Base-by-base conservation (phyloP, 2,797 vertebrate species). In the Pterois miles region DNA sequence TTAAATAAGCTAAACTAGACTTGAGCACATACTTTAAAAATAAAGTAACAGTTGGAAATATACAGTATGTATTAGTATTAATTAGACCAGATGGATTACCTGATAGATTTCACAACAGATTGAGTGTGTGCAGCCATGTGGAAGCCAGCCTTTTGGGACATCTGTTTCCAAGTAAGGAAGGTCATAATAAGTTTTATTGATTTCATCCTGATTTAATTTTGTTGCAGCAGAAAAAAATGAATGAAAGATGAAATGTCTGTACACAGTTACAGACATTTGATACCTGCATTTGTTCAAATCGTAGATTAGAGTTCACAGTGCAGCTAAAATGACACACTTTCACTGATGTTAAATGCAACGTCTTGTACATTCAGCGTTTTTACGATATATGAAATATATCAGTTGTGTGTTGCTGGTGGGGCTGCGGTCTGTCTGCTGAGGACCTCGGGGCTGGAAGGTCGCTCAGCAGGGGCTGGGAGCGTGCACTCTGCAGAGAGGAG, bases 381-480 rank as follows among this genome's bases (percentile, higher is more conserved):
- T 54, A 64, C 3, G 4, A 65, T 10, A 27, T 56, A n/a, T 20
- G 23, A 66, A 70, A 27, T 29, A 13, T 78, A 62, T 75, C 7
- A 54, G 85, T 18, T 79, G 74, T 57, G 62, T 70, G 68, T 23
- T 48, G 73, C 68, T 25, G 4, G 59, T 43, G 23, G 74, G 65
- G 63, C 63, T 1, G 12, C 22, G 40, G 40, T 68, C 34, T 66
- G 33, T 74, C 56, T 69, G 68, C 54, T 14, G 58, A 62, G 54
- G 67, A 80, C 79, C 81, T 85, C 53, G 78, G 81, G 89, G 77
- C 80, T 78, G 80, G 80, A 85, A 78, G 92, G 91, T 81, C 53
- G 33, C 90, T 86, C 89, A 87, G 91, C 88, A 88, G 91, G 92
- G 87, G 90, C 86, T 81, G 86, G 76, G 88, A 90, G 87, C 8